phyloP scores from a whole-genome alignment of 2,113 vertebrate species.

The Thymallus thymallus region DNA sequence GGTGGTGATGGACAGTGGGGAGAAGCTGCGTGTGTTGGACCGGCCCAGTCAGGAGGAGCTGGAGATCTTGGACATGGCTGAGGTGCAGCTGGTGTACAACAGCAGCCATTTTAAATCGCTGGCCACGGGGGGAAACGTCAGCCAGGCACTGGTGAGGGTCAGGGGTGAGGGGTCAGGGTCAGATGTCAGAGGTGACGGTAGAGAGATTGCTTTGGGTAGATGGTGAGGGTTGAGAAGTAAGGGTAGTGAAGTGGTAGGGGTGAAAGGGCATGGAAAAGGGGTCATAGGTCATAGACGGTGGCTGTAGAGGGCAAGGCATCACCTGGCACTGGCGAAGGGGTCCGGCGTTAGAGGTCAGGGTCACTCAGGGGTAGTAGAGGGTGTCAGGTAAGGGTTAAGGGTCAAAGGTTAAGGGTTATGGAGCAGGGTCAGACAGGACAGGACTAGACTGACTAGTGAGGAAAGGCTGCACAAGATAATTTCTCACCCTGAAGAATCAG shows the following conservation, averaged over 20 bases:
- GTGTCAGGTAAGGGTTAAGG: not conserved
- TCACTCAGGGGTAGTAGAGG: not conserved
- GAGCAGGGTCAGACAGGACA: not conserved
- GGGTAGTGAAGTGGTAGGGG: too few species aligned
- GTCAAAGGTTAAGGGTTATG: not conserved
- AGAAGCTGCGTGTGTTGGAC: constrained; percentile 92
- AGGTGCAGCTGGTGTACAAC: constrained; percentile 94
- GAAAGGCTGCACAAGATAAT: not conserved
- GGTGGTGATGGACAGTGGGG: constrained; percentile 90
- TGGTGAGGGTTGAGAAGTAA: too few species aligned
- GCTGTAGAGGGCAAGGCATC: too few species aligned
- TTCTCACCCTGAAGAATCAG: not conserved
- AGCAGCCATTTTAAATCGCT: constrained; percentile 98
- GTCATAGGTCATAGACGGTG: too few species aligned
- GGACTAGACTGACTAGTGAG: not conserved
- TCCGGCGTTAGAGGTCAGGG: not conserved
- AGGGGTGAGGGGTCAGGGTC: constrained; percentile 30
- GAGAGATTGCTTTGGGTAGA: not conserved
- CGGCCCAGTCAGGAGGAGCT: constrained; percentile 90
- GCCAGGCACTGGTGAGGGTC: constrained; percentile 80
- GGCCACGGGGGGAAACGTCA: constrained; percentile 89
- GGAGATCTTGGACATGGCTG: constrained; percentile 89
- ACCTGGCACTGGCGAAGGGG: not conserved
- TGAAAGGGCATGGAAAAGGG: too few species aligned
- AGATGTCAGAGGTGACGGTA: not conserved